Base-by-base conservation (phyloP, 2,797 vertebrate genomes). In the Cottoperca gobio region DNA sequence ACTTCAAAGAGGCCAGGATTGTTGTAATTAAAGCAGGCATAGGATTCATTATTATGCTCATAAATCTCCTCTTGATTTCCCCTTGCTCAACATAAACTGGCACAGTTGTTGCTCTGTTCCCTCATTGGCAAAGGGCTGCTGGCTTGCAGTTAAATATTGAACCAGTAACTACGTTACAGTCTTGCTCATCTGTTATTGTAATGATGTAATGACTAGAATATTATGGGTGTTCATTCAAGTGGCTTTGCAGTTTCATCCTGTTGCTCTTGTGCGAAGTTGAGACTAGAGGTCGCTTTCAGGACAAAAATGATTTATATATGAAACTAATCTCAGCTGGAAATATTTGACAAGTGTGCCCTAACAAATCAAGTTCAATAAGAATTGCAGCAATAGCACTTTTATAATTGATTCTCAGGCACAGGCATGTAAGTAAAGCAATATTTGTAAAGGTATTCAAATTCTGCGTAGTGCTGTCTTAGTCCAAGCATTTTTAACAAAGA, bases 11-110 rank as follows among this genome's bases (percentile, higher is more conserved):
- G 80, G 79, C 75, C 78, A 91, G 89, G 79, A 87, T 83, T 77
- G 84, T 76, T 90, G 86, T 91, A 92, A 94, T 93, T 91, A 93
- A 92, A 91, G 87, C 82, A 80, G 87, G 79, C 89, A 89, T 85
- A 85, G 57, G 79, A 90, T 83, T 91, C 81, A 91, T 94, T 93
- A 92, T 89, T 90, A 91, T 94, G 90, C 88, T 86, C 89, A 91
- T 90, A 90, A 93, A 92, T 91, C 86, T 91, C 70, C 65, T 71
- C 80, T 83, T 90, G 86, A 92, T 89, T 90, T 92, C 88, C 87
- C 86, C 76, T 89, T 77, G 85, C 88, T 89, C 86, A 78, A 88
- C 81, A 88, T 70, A 85, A 90, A 87, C 81, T 79, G 86, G 78
- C 82, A 80, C 85, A 88, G 85, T 85, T 71, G 80, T 76, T 86